Evolutionary conservation across 2,113 vertebrate genomes (phyloP).

Genomic region (Prunella fulvescens): DNA sequence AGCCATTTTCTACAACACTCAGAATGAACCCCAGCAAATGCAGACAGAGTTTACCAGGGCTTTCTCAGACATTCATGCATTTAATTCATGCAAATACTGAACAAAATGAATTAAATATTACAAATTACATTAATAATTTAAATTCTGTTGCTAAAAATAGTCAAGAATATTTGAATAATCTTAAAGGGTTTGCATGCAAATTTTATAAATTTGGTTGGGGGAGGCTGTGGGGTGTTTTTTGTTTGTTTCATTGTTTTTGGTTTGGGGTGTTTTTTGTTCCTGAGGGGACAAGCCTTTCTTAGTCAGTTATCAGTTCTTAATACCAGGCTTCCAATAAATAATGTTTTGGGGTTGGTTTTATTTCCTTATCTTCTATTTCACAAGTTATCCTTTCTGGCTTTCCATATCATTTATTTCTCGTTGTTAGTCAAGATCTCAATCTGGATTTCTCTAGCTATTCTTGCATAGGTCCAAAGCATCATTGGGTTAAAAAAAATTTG

Average conservation of each 20-base stretch:
- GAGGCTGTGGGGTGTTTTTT: neutral
- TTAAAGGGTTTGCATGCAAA: neutral
- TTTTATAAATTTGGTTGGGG: neutral
- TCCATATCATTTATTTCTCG: neutral
- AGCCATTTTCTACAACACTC: neutral
- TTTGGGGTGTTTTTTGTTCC: neutral
- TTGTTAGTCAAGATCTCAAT: neutral
- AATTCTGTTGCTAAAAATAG: conserved; percentile 26
- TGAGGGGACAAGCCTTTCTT: neutral
- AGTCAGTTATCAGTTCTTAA: neutral
- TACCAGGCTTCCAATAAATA: neutral
- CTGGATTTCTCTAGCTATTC: neutral
- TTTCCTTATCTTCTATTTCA: neutral
- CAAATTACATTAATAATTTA: conserved; percentile 47
- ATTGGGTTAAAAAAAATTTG: neutral
- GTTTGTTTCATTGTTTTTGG: neutral
- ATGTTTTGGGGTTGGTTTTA: neutral
- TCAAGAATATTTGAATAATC: conserved; percentile 3
- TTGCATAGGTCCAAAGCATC: neutral
- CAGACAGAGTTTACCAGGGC: neutral
- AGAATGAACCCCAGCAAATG: neutral
- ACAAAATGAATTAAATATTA: conserved; percentile 36
- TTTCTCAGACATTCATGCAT: neutral
- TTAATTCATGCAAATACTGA: conserved; percentile 40
- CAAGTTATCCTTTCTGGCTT: neutral